A percentile compares a stretch with the other conserved stretches of the same genome.
Evolutionary conservation across 2,797 vertebrate species (phyloP).

Genomic region (Notamacropus eugenii): DNA sequence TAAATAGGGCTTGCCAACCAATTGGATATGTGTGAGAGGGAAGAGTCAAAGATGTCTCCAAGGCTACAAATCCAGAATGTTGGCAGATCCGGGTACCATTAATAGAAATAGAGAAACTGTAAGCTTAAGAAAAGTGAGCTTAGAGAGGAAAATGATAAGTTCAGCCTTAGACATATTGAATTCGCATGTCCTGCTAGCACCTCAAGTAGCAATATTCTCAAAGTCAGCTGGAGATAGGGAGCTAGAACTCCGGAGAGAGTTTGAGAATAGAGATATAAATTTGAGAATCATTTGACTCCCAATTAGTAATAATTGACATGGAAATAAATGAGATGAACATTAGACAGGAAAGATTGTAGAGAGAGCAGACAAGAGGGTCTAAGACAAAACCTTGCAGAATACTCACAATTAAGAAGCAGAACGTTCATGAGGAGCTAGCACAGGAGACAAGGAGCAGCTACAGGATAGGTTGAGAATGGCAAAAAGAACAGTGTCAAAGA

Average conservation of each 20-base stretch:
- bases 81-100: not conserved
- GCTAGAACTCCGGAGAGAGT: not conserved
- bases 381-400: not conserved
- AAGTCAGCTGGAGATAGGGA: not conserved
- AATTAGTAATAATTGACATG: not conserved
- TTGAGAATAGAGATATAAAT: not conserved
- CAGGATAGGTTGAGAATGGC: not conserved
- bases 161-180: not conserved
- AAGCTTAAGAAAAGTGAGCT: not conserved
- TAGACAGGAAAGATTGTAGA: not conserved
- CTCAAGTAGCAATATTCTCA: not conserved
- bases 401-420: not conserved
- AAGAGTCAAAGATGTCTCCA: not conserved
- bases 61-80: not conserved
- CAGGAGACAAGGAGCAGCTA: not conserved
- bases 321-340: not conserved
- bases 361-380: not conserved
- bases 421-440: not conserved
- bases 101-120: not conserved
- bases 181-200: not conserved
- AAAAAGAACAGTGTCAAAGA: not conserved
- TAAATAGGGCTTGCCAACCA: too few species aligned
- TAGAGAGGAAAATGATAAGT: not conserved
- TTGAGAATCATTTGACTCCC: not conserved
- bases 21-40: too few species aligned